phyloP scores from a whole-genome alignment of 2,888 invertebrate species.

The Augiades crinisus region DNA sequence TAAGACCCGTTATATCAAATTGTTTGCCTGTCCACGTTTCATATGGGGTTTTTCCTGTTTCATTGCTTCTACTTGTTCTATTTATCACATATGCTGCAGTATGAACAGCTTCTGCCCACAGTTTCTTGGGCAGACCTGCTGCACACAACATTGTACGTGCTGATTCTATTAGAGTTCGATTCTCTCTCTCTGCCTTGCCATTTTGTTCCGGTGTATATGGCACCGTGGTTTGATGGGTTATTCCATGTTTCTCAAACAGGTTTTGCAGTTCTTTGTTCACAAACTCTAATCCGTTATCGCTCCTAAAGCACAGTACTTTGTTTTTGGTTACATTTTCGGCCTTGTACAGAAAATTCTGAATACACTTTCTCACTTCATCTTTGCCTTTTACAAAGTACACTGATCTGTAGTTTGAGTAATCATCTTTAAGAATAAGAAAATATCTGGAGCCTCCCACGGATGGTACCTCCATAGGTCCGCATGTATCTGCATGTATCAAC shows the following conservation, averaged over 20 bases:
- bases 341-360: conserved; percentile 17
- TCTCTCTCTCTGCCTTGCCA: background rate
- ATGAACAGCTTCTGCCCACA: background rate
- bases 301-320: conserved; percentile 16
- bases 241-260: conserved; percentile 22
- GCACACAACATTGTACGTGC: background rate
- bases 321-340: conserved; percentile 16
- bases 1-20: background rate
- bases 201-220: conserved; percentile 18
- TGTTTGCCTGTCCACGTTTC: background rate
- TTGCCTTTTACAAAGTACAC: background rate
- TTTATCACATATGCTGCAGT: no score
- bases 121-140: conserved; percentile 1
- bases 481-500: conserved; percentile 33
- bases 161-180: background rate
- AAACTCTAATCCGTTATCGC: conserved; percentile 30
- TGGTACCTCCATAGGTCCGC: conserved; percentile 34
- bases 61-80: background rate
- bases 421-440: no score
- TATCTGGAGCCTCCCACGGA: conserved; percentile 9
- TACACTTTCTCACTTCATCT: background rate
- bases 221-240: conserved; percentile 25
- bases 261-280: conserved; percentile 25
- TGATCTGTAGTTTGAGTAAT: background rate
- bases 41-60: background rate